Base-by-base conservation (phyloP, 2,797 vertebrate species). In the Esox masquinongy region DNA sequence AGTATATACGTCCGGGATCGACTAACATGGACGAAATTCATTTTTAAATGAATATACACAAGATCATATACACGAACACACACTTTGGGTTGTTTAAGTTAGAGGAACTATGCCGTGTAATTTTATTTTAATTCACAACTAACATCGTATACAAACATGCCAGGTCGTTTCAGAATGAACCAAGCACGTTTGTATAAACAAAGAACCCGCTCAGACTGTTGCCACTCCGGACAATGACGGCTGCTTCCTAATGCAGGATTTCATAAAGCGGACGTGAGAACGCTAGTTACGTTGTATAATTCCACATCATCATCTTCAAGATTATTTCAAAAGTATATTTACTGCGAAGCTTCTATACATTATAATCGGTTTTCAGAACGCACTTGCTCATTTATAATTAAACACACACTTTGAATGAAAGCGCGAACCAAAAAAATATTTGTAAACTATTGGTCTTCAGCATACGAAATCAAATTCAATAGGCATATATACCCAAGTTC, bases 131-230 rank as follows among this genome's bases (percentile, higher is more conserved):
- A 47, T 14, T 47, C 43, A 47, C 6, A 47, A 11, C 12, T 11
- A 47, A 12, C 43, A 47, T 47, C 6, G 43, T 47, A 7, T 47
- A 11, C 17, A 56, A 73, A 24, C 29, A 34, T 72, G 29, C 16
- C 3, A 61, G 49, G 67, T 53, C 49, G 67, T 36, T 63, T 76
- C 59, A 16, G 74, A 81, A 51, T 80, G 87, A 91, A 87, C 85
- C 87, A 84, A 88, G 12, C 82, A 83, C 78, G 84, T 88, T 68
- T 69, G 88, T 76, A 91, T 92, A 93, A 93, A 94, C 93, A 94
- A 94, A 94, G 92, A 92, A 88, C 88, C 87, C 91, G 91, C 91
- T 92, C 89, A 82, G 86, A 85, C 83, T 73, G 77, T 74, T 80
- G n/a, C 16, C 53, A 83, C 86, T 86, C 81, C 79, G 89, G 89